phyloP scores from a whole-genome alignment of 1,140 invertebrate genomes.

The Saccostrea glomerata region DNA sequence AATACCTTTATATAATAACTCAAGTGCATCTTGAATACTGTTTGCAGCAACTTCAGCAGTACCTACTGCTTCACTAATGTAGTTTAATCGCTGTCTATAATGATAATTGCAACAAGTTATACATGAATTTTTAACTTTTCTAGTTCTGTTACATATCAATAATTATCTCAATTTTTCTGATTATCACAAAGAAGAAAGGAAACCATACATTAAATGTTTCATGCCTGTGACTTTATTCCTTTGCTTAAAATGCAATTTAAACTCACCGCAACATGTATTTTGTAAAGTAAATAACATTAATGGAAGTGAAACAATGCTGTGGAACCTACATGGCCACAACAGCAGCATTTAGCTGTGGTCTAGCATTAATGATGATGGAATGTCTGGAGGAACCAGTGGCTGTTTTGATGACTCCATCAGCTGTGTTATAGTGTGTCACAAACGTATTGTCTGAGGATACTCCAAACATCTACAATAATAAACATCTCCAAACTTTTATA shows the following conservation, averaged over 20 bases:
- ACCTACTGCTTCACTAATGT: conserved; percentile 42
- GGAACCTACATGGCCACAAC: conserved; percentile 65
- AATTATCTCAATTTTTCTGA: too few species aligned
- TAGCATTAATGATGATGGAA: conserved; percentile 66
- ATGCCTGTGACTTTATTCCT: not conserved
- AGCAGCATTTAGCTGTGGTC: conserved; percentile 63
- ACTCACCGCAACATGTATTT: too few species aligned
- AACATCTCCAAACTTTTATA: not conserved
- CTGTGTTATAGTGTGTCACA: conserved; percentile 64
- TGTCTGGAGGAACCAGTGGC: conserved; percentile 62
- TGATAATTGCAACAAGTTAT: conserved; percentile 18
- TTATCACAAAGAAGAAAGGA: too few species aligned
- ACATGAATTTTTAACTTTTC: not conserved
- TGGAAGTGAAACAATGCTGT: not conserved
- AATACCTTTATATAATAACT: conserved; percentile 63
- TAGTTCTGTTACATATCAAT: too few species aligned
- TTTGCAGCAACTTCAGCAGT: conserved; percentile 38
- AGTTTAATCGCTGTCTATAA: conserved; percentile 59
- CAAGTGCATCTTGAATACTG: conserved; percentile 58
- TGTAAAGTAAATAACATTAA: not conserved
- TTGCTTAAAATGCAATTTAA: too few species aligned
- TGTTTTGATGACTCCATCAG: conserved; percentile 65
- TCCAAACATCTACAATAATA: conserved; percentile 65
- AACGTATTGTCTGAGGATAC: conserved; percentile 65
- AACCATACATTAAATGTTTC: not conserved